Conservation (phyloP, 2,113 vertebrate species). For the Microcebus lehilahytsara region DNA sequence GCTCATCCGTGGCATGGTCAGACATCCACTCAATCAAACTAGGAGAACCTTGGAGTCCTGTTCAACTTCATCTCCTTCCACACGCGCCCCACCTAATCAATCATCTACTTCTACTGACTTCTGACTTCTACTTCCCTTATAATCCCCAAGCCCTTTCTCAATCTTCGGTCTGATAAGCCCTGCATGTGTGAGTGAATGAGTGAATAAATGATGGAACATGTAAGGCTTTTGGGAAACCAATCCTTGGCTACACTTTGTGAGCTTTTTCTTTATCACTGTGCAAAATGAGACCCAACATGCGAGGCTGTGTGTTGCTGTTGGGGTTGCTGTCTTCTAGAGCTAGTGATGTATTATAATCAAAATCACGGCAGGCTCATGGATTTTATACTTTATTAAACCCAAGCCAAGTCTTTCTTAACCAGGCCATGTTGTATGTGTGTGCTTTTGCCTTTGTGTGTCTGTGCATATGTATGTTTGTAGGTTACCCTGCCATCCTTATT, state of each 20-base stretch:
- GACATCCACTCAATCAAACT: background rate
- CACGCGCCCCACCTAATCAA: background rate
- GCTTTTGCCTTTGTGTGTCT: background rate
- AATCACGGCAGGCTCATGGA: background rate
- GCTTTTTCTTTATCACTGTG: background rate
- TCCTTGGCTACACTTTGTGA: fast-evolving
- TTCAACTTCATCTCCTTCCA: background rate
- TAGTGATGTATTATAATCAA: fast-evolving
- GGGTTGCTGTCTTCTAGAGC: background rate
- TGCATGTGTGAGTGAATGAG: fast-evolving
- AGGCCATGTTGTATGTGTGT: background rate
- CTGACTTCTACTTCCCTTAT: background rate
- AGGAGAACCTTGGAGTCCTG: background rate
- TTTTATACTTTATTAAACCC: background rate
- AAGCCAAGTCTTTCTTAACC: background rate
- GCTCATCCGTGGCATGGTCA: fast-evolving
- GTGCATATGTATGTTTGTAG: background rate
- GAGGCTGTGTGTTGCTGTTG: fast-evolving
- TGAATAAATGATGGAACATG: fast-evolving
- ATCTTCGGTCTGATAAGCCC: fast-evolving
- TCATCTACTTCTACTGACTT: background rate
- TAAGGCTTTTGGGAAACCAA: too few relatives aligned
- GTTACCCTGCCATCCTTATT: background rate
- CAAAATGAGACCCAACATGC: background rate
- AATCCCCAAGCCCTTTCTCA: background rate